phyloP scores from a whole-genome alignment of 2,113 vertebrate species.

The Melanostigma gelatinosum region DNA sequence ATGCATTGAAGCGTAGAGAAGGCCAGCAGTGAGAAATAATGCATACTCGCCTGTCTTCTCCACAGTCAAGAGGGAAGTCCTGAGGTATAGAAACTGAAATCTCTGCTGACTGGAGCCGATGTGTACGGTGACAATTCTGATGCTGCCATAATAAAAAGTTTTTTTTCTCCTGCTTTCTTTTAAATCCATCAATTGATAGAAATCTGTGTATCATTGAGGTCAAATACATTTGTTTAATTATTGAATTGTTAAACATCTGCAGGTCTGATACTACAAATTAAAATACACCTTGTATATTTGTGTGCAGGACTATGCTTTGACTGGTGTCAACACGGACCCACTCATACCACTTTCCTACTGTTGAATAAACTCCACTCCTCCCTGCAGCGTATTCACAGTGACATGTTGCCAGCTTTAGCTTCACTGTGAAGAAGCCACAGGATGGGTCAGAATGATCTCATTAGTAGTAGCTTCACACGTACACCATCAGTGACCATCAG shows the following conservation, averaged over 20 bases:
- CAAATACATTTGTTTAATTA: too few species aligned
- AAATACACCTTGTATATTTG: not conserved
- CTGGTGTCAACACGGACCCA: not conserved
- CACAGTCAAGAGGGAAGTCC: slow-evolving; percentile 9
- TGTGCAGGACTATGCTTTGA: not conserved
- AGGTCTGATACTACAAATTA: not conserved
- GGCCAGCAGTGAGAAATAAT: slow-evolving; percentile 54
- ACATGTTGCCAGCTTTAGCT: too few species aligned
- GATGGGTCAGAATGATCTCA: not conserved
- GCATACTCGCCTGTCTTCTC: not conserved
- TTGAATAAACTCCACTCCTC: not conserved
- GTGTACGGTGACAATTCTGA: slow-evolving; percentile 1
- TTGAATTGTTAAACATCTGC: not conserved
- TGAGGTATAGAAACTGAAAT: slow-evolving; percentile 26
- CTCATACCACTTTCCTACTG: not conserved
- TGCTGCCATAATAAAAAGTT: not conserved
- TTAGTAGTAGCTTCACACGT: not conserved
- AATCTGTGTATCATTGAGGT: not conserved
- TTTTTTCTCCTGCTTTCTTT: not conserved
- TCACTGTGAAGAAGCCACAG: not conserved
- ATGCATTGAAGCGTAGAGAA: slow-evolving; percentile 40
- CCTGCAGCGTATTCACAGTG: not conserved
- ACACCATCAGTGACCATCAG: not conserved
- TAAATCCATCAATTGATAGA: not conserved
- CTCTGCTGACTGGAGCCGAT: slow-evolving; percentile 24